phyloP scores from a whole-genome alignment of 2,888 invertebrate genomes.

The Coenonympha arcania region DNA sequence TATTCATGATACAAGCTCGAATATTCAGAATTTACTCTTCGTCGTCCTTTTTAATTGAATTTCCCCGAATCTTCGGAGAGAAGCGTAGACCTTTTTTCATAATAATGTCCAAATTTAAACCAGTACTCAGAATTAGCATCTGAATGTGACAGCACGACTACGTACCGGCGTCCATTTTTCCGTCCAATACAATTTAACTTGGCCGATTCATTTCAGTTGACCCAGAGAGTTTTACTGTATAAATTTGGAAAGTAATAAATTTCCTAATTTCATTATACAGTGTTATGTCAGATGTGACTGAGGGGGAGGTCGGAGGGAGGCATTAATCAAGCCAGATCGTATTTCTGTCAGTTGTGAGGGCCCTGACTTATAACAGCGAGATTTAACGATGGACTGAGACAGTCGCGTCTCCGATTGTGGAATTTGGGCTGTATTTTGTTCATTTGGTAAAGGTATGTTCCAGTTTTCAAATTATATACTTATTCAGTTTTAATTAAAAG shows the following conservation, averaged over 20 bases:
- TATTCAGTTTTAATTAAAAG: too few relatives aligned
- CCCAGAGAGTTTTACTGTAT: constrained; percentile 7
- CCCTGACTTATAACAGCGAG: constrained; percentile 12
- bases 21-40: too few relatives aligned
- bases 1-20: too few relatives aligned
- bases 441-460: too few relatives aligned
- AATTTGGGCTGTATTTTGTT: not conserved
- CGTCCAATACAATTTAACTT: constrained; percentile 11
- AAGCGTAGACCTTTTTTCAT: not conserved
- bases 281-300: constrained; percentile 15
- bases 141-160: not conserved
- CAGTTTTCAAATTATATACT: too few relatives aligned
- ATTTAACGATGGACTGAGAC: constrained; percentile 10
- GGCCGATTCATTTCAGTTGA: not conserved
- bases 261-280: constrained; percentile 18
- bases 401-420: constrained; percentile 2
- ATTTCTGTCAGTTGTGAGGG: constrained; percentile 17
- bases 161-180: constrained; percentile 2
- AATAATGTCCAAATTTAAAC: constrained; percentile 5
- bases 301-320: not conserved
- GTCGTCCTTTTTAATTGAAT: not conserved
- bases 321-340: constrained; percentile 17
- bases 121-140: constrained; percentile 9
- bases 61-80: not conserved
- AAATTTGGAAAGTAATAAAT: constrained; percentile 20